Base-by-base conservation (phyloP, 2,888 invertebrate genomes). In the Globia sparganii region DNA sequence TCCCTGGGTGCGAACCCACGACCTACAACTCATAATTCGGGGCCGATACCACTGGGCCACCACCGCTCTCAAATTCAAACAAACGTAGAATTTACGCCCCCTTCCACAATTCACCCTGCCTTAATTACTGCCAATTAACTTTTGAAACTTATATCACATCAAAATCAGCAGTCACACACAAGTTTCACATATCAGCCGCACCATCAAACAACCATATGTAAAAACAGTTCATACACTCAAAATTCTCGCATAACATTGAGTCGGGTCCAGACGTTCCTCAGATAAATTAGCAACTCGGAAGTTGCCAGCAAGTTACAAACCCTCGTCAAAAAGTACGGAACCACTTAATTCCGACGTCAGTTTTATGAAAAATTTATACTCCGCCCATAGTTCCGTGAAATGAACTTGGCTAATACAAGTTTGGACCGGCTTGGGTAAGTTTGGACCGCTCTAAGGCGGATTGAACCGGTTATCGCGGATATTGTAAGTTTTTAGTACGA, bases 361-460 rank as follows among this genome's bases (percentile, higher is more conserved):
- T 88, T 91, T 89, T 91, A 90, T 91, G 89, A 91, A 91, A 91
- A 91, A 91, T 88, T 88, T 89, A 90, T 89, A 88, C 82, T 78
- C 65, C 81, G 66, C 56, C 78, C 86, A 84, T 80, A 80, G 77
- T 85, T 82, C 80, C 88, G 82, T 87, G 85, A 88, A 88, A 85
- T 88, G 81, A 88, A 87, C 78, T 86, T 80, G 75, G 87, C 75
- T 86, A 85, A 86, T 83, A 86, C 83, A 86, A 86, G 78, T 86
- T 86, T 85, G 74, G 80, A 78, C 80, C 67, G 73, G 79, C 37
- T 59, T 37, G 71, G 65, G 75, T 25, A 83, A 86, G 58, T 86
- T 86, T 64, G 66, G 37, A 67, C 67, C 66, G 78, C 70, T 79
- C 79, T 83, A 72, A 80, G 65, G 74, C 70, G 78, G 76, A 83